Evolutionary conservation across 2,797 vertebrate genomes (phyloP).

Genomic region (Lycodopsis pacificus): DNA sequence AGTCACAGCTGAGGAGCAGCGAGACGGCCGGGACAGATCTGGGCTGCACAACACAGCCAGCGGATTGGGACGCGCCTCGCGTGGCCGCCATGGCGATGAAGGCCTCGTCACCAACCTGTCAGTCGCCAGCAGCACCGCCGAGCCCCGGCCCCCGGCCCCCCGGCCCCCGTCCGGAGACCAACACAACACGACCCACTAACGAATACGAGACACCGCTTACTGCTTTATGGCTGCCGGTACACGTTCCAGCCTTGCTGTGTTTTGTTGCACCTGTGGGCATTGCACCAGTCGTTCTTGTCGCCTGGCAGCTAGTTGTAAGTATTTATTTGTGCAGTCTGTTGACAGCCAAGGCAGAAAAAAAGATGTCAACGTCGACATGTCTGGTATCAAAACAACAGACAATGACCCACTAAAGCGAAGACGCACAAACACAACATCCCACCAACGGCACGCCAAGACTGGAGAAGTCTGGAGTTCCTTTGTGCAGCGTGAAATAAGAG

Average conservation of each 20-base stretch:
- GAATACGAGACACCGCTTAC: constrained; percentile 62
- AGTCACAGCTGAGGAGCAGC: constrained; percentile 65
- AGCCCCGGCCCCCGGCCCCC: background rate
- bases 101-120: constrained; percentile 70
- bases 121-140: constrained; percentile 31
- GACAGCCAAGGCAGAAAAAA: constrained; percentile 44
- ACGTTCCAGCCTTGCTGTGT: constrained; percentile 12
- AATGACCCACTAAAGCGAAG: constrained; percentile 53
- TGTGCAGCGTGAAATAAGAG: background rate
- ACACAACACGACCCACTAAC: constrained; percentile 54
- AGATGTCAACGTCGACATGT: constrained; percentile 1
- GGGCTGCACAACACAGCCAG: constrained; percentile 51
- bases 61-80: constrained; percentile 27
- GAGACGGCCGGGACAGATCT: constrained; percentile 72
- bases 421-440: constrained; percentile 33
- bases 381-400: constrained; percentile 44
- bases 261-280: constrained; percentile 31
- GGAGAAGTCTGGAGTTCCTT: constrained; percentile 9
- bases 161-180: constrained; percentile 27
- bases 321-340: constrained; percentile 6
- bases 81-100: constrained; percentile 63
- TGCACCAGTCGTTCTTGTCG: constrained; percentile 11
- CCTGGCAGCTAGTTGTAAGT: constrained; percentile 43
- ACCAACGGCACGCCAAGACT: constrained; percentile 25
- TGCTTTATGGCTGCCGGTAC: constrained; percentile 39